A percentile compares a stretch with the other conserved stretches of the same genome.
Conservation (phyloP, 2,888 invertebrate genomes). For the Rhagium mordax region DNA sequence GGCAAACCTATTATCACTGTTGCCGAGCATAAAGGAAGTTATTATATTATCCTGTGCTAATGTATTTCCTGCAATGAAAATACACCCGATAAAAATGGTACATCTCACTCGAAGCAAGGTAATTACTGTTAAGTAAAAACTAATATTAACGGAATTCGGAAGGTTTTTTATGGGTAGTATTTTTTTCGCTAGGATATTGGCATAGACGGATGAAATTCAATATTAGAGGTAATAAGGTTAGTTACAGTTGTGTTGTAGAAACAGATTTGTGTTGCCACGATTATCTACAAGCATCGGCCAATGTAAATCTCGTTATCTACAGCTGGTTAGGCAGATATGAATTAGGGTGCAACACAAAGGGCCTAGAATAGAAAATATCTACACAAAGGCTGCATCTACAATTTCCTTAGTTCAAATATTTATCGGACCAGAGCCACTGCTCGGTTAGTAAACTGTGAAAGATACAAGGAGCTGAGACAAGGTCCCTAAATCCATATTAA, state of each 20-base stretch:
- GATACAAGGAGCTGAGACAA: too few relatives aligned
- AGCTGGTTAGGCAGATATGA: constrained; percentile 19
- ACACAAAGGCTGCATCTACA: neutral
- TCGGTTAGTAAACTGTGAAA: neutral
- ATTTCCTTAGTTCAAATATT: constrained; percentile 15
- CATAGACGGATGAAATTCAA: too few relatives aligned
- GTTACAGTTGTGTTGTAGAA: neutral
- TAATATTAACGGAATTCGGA: neutral
- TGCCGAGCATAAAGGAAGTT: neutral
- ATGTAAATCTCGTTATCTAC: constrained; percentile 16
- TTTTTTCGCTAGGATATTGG: too few relatives aligned
- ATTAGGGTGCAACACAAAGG: constrained; percentile 25
- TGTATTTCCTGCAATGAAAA: neutral
- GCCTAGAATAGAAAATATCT: constrained; percentile 12
- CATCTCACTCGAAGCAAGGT: neutral
- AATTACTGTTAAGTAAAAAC: neutral
- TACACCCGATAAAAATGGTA: neutral
- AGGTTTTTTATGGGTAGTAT: too few relatives aligned
- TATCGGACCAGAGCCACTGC: neutral
- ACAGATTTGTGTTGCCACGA: constrained; percentile 2
- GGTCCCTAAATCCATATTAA: too few relatives aligned
- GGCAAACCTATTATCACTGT: neutral
- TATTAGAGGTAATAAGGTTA: too few relatives aligned
- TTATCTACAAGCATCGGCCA: constrained; percentile 14
- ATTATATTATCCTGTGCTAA: neutral